Base-by-base conservation (phyloP, 2,888 invertebrate genomes). In the Dryobota labecula region DNA sequence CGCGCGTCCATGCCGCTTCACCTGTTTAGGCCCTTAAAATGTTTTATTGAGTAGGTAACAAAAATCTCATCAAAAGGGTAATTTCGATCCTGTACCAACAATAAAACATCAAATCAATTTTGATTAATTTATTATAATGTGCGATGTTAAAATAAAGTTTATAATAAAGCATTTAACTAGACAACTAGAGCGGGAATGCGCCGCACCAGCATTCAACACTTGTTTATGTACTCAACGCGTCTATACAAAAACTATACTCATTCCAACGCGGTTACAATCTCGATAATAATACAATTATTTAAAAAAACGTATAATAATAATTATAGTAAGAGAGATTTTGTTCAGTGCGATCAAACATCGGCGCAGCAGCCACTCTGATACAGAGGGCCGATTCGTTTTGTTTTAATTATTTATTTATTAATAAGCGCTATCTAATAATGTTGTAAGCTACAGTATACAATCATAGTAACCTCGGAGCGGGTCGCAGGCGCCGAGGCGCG, bases 91-190 rank as follows among this genome's bases (percentile, higher is more conserved):
- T 45, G 58, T 20, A 57, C 45, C 75, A 82, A 87, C 53, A 88
- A 90, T 88, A 90, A 90, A 92, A 90, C 87, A 85, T 49, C 60
- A 80, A 68, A 76, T 89, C 91, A 94, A 94, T 94, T 95, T 95
- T 91, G 95, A 96, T 96, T 96, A 95, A 96, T 96, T 96, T 96
- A 95, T 95, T 95, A 94, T 95, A 93, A 95, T 95, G 96, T 96
- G 96, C 95, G 95, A 95, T 96, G 96, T 96, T 96, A 96, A 95
- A 95, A 95, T 95, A 95, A 84, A 93, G 92, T 95, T 95, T 94
- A 95, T 93, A 93, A 94, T 94, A 94, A 95, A 96, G 95, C 95
- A 94, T 94, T 92, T 93, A 93, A 92, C 92, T 90, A 92, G 88
- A 90, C 86, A 88, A 86, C 88, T 87, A 86, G 89, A 90, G 89